Conservation (phyloP, 2,888 invertebrate genomes). For the Amphipoea oculea region DNA sequence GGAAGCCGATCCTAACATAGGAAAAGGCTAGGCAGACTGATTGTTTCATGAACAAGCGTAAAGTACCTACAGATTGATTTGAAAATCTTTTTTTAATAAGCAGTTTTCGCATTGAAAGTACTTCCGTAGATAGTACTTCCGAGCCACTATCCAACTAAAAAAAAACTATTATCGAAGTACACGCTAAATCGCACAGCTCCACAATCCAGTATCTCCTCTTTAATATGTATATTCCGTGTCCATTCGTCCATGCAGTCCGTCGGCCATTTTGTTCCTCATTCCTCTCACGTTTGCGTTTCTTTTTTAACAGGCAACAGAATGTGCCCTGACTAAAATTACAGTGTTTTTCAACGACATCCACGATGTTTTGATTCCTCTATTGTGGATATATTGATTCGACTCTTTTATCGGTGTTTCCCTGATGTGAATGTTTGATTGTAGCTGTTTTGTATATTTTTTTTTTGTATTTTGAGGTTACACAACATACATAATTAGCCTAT, state of each 20-base stretch:
- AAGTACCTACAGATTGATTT: not conserved
- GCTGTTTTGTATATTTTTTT: constrained; percentile 51
- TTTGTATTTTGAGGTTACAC: constrained; percentile 26
- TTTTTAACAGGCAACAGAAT: constrained; percentile 83
- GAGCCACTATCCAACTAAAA: not conserved
- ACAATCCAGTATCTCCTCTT: constrained; percentile 49
- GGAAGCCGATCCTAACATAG: not conserved
- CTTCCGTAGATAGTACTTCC: not conserved
- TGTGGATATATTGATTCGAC: constrained; percentile 68
- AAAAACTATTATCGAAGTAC: not conserved
- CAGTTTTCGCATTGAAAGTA: not conserved
- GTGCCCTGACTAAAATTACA: constrained; percentile 88
- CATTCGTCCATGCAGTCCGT: constrained; percentile 77
- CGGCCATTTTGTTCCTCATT: constrained; percentile 72
- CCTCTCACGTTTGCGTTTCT: constrained; percentile 80
- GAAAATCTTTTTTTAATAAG: not conserved
- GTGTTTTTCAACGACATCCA: constrained; percentile 82
- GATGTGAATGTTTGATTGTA: constrained; percentile 55
- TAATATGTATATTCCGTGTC: constrained; percentile 84
- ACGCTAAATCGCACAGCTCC: constrained; percentile 32
- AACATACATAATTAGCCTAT: too few relatives aligned
- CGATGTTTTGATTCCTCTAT: constrained; percentile 86
- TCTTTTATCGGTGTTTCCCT: constrained; percentile 58
- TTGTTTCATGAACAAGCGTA: not conserved
- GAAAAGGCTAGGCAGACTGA: not conserved